Percentiles rank a stretch among this genome's conserved stretches.
These are phyloP conservation scores for Latrodectus elegans DNA, from an alignment of 2,888 invertebrate species.

Conservation along the genomic window DNA sequence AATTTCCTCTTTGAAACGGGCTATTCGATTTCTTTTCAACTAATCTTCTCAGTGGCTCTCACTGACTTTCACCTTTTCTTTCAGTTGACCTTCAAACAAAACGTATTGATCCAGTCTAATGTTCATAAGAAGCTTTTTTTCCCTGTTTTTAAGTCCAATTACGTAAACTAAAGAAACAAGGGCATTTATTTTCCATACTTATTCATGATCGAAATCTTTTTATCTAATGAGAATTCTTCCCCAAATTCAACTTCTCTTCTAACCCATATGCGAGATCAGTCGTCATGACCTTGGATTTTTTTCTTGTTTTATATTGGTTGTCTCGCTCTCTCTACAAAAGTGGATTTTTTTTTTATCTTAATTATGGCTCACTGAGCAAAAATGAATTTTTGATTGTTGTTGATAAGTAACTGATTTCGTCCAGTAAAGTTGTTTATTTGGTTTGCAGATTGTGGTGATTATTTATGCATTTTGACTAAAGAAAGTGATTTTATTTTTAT, in stretches of 20 bases:
- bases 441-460: neutral
- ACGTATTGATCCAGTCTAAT: constrained; percentile 1
- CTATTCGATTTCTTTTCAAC: constrained; percentile 50
- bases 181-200: constrained; percentile 53
- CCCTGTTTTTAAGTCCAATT: constrained; percentile 47
- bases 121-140: constrained; percentile 20
- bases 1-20: constrained; percentile 30
- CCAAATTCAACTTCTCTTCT: constrained; percentile 2
- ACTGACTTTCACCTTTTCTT: constrained; percentile 57
- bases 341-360: constrained; percentile 47
- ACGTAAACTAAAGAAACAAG: constrained; percentile 61
- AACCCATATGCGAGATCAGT: constrained; percentile 6
- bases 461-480: neutral
- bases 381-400: constrained; percentile 58
- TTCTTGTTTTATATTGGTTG: neutral
- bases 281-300: constrained; percentile 13
- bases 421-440: constrained; percentile 8
- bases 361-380: constrained; percentile 51
- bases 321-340: constrained; percentile 9
- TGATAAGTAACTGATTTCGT: constrained; percentile 18
- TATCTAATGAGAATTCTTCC: constrained; percentile 36
- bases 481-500: constrained; percentile 4
- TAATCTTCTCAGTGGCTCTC: constrained; percentile 9
- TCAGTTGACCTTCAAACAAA: neutral
- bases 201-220: constrained; percentile 57